Evolutionary conservation across 1,140 invertebrate genomes (phyloP).

Genomic region (Cherax quadricarinatus): DNA sequence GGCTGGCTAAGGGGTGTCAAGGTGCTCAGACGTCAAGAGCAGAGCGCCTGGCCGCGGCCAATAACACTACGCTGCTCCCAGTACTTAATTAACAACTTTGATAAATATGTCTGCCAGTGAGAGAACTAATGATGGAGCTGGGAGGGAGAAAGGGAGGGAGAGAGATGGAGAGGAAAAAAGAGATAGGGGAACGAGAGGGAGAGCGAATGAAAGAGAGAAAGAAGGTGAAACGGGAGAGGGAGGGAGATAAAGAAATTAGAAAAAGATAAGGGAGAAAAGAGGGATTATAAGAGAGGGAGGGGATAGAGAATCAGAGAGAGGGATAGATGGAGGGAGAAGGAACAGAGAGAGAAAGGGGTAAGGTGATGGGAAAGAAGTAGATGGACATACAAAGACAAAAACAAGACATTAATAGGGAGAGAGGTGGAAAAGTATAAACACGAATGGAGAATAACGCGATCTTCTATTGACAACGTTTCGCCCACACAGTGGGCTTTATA

Average conservation of each 20-base stretch:
- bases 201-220: neutral
- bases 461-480: too few relatives aligned
- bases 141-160: neutral
- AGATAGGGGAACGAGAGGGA: neutral
- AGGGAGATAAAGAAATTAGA: neutral
- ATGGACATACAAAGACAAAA: too few relatives aligned
- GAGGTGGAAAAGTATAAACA: too few relatives aligned
- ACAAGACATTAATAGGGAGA: too few relatives aligned
- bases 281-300: neutral
- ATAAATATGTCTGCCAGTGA: constrained; percentile 17
- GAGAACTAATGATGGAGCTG: neutral
- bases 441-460: too few relatives aligned
- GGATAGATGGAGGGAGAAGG: neutral
- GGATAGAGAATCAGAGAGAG: neutral
- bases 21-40: neutral
- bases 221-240: neutral
- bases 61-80: neutral
- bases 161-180: neutral
- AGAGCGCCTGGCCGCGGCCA: neutral
- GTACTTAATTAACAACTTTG: constrained; percentile 43
- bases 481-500: too few relatives aligned
- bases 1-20: neutral
- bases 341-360: too few relatives aligned
- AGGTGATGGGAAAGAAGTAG: too few relatives aligned
- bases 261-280: neutral